Conservation (phyloP, 2,888 invertebrate genomes). For the Brachycybe producta region DNA sequence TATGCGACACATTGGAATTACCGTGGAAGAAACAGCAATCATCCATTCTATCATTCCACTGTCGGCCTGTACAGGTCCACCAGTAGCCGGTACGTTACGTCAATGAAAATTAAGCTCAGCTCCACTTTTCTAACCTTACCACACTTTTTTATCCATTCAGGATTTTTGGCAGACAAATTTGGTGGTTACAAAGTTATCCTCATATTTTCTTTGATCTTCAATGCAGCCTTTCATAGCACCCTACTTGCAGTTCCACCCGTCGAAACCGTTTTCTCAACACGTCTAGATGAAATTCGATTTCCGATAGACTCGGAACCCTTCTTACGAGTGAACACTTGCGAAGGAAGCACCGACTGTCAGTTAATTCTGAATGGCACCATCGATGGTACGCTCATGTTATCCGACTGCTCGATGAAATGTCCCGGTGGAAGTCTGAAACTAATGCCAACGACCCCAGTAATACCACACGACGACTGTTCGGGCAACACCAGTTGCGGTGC, state of each 20-base stretch:
- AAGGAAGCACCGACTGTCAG: background rate
- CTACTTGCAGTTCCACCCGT: slow-evolving; percentile 41
- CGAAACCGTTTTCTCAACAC: background rate
- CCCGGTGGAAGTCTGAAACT: no score
- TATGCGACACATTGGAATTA: slow-evolving; percentile 78
- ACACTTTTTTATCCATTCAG: slow-evolving; percentile 22
- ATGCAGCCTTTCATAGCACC: slow-evolving; percentile 65
- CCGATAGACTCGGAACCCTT: background rate
- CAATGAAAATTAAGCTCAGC: no score
- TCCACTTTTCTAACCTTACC: no score
- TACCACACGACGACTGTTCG: background rate
- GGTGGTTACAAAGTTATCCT: slow-evolving; percentile 74
- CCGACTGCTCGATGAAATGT: background rate
- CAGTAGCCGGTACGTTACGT: slow-evolving; percentile 59
- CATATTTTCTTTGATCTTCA: slow-evolving; percentile 58
- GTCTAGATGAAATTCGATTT: slow-evolving; percentile 4
- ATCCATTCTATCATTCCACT: slow-evolving; percentile 76
- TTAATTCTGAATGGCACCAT: background rate
- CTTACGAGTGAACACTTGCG: background rate
- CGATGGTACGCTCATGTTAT: background rate
- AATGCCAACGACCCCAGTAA: no score
- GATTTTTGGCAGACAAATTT: slow-evolving; percentile 61
- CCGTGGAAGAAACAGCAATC: slow-evolving; percentile 72
- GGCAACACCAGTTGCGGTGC: background rate
- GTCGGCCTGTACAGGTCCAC: slow-evolving; percentile 71